These are phyloP conservation scores for Noctua comes DNA, from an alignment of 2,888 invertebrate genomes.

Conservation along the genomic window DNA sequence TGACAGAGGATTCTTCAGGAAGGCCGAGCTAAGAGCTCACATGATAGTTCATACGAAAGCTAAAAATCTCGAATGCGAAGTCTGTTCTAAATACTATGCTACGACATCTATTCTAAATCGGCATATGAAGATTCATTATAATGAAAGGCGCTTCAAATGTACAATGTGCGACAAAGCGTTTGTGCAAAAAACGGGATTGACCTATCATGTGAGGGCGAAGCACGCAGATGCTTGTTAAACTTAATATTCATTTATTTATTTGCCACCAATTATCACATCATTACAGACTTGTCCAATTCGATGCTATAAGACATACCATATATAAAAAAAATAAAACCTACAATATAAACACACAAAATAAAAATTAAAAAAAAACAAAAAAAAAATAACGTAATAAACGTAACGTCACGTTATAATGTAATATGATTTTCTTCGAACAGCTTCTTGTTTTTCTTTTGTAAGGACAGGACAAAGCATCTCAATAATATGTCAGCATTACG, in stretches of 20 bases:
- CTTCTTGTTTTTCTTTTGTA: not conserved
- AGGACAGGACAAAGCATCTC: not conserved
- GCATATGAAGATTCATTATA: conserved; percentile 76
- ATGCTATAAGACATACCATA: too few relatives aligned
- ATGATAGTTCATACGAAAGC: conserved; percentile 81
- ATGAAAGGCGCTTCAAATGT: conserved; percentile 70
- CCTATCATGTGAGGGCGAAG: conserved; percentile 71
- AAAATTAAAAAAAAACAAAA: too few relatives aligned
- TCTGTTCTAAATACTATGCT: conserved; percentile 77
- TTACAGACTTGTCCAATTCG: too few relatives aligned
- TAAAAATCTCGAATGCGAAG: conserved; percentile 80
- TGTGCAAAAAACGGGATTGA: conserved; percentile 71
- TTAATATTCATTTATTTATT: too few relatives aligned
- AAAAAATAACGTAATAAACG: too few relatives aligned
- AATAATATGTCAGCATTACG: not conserved
- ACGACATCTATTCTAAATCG: conserved; percentile 75
- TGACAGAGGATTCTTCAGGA: conserved; percentile 62
- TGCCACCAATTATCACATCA: too few relatives aligned
- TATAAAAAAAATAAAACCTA: too few relatives aligned
- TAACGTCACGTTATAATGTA: too few relatives aligned
- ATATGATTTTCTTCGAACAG: not conserved
- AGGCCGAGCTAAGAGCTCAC: conserved; percentile 77
- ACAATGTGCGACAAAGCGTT: conserved; percentile 65
- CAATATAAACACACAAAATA: too few relatives aligned
- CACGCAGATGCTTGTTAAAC: conserved; percentile 58